These are phyloP conservation scores for Drosophila kurseongensis DNA, from an alignment of 1,140 invertebrate species.

Conservation along the genomic window DNA sequence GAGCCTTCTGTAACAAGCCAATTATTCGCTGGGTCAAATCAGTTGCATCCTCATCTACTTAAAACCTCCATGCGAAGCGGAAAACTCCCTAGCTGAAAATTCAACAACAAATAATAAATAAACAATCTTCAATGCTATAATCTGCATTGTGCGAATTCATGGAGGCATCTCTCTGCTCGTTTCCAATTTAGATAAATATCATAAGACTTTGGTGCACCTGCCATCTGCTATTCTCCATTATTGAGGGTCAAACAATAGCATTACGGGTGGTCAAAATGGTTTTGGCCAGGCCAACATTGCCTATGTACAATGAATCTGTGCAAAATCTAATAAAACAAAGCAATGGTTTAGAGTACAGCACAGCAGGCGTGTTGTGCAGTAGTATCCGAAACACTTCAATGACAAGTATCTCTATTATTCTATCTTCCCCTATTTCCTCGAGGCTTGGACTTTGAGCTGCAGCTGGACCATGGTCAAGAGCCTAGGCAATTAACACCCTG, in stretches of 20 bases:
- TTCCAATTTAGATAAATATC: constrained; percentile 51
- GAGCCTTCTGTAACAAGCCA: constrained; percentile 6
- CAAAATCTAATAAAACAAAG: constrained; percentile 47
- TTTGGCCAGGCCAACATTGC: constrained; percentile 20
- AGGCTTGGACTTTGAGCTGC: background rate
- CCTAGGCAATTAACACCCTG: constrained; percentile 59
- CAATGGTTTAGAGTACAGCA: constrained; percentile 54
- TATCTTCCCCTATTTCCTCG: constrained; percentile 8
- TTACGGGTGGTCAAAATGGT: constrained; percentile 43
- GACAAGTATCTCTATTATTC: constrained; percentile 57
- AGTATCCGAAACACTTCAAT: constrained; percentile 50
- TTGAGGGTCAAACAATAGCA: constrained; percentile 32
- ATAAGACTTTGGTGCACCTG: constrained; percentile 57
- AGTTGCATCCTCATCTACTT: constrained; percentile 7
- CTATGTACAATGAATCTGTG: constrained; percentile 25
- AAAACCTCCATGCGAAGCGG: background rate
- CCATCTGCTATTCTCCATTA: constrained; percentile 15
- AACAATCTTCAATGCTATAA: constrained; percentile 36
- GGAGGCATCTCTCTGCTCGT: constrained; percentile 31
- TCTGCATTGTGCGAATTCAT: constrained; percentile 69
- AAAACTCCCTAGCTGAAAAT: constrained; percentile 1
- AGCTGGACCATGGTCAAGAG: constrained; percentile 54
- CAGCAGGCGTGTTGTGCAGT: constrained; percentile 27
- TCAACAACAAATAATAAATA: constrained; percentile 10
- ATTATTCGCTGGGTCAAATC: constrained; percentile 30